Evolutionary conservation across 2,888 invertebrate species (phyloP).

Genomic region (Apotomis turbidana): DNA sequence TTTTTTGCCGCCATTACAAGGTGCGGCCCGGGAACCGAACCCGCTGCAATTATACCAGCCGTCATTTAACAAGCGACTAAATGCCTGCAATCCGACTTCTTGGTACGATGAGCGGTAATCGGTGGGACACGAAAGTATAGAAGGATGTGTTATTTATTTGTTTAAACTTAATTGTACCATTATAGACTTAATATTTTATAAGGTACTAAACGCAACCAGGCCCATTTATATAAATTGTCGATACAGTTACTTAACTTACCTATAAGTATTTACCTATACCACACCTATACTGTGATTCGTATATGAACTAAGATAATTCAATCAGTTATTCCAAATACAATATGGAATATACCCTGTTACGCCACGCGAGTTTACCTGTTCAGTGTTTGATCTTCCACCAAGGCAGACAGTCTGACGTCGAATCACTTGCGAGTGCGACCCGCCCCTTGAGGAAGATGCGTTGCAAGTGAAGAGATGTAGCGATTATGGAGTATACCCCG

Average conservation of each 20-base stretch:
- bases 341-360: neutral
- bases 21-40: conserved; percentile 29
- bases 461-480: no score
- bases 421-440: conserved; percentile 22
- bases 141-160: no score
- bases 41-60: conserved; percentile 24
- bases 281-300: no score
- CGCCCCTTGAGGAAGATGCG: conserved; percentile 2
- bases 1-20: conserved; percentile 22
- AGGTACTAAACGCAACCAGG: no score
- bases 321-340: neutral
- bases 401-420: conserved; percentile 28
- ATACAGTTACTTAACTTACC: no score
- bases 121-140: no score
- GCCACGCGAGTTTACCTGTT: conserved; percentile 17
- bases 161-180: no score
- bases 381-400: conserved; percentile 12
- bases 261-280: no score
- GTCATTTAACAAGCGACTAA: conserved; percentile 22
- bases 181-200: no score
- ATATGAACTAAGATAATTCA: no score
- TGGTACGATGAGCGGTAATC: no score
- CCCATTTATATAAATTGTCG: no score
- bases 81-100: conserved; percentile 17
- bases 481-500: neutral